These are phyloP conservation scores for Atrina japonica DNA, from an alignment of 2,888 invertebrate genomes.

Conservation along the genomic window DNA sequence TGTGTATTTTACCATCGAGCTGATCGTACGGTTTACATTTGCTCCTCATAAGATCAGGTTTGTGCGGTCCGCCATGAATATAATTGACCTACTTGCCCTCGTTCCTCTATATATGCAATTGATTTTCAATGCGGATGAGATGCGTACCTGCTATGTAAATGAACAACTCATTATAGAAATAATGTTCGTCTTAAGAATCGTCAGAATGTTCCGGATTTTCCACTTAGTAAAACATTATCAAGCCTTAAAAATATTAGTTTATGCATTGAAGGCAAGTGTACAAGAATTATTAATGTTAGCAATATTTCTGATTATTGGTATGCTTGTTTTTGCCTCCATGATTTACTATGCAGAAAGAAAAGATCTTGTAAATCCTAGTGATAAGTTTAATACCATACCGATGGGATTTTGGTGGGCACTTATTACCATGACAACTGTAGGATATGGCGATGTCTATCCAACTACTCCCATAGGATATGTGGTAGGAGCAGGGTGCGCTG, in stretches of 20 bases:
- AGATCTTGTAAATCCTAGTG: constrained; percentile 57
- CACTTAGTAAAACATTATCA: constrained; percentile 82
- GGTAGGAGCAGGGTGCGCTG: constrained; percentile 76
- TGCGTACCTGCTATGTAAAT: constrained; percentile 74
- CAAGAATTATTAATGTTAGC: constrained; percentile 79
- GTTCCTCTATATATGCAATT: constrained; percentile 79
- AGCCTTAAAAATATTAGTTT: constrained; percentile 81
- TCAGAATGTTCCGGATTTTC: constrained; percentile 81
- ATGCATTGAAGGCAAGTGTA: constrained; percentile 81
- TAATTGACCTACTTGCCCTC: constrained; percentile 77
- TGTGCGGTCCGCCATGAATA: constrained; percentile 75
- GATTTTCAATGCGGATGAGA: constrained; percentile 71
- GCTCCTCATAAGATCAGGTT: constrained; percentile 74
- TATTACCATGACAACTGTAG: constrained; percentile 80
- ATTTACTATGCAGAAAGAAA: constrained; percentile 80
- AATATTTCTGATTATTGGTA: constrained; percentile 79
- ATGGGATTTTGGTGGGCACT: constrained; percentile 82
- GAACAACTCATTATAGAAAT: constrained; percentile 77
- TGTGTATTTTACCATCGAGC: constrained; percentile 77
- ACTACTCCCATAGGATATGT: constrained; percentile 74
- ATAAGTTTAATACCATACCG: constrained; percentile 78
- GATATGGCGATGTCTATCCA: constrained; percentile 78
- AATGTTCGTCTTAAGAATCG: constrained; percentile 81
- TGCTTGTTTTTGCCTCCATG: constrained; percentile 79
- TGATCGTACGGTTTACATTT: constrained; percentile 74